Percentiles rank a stretch among this genome's conserved stretches.
Evolutionary conservation across 2,888 invertebrate species (phyloP).

Genomic region (Ceriagrion tenellum): DNA sequence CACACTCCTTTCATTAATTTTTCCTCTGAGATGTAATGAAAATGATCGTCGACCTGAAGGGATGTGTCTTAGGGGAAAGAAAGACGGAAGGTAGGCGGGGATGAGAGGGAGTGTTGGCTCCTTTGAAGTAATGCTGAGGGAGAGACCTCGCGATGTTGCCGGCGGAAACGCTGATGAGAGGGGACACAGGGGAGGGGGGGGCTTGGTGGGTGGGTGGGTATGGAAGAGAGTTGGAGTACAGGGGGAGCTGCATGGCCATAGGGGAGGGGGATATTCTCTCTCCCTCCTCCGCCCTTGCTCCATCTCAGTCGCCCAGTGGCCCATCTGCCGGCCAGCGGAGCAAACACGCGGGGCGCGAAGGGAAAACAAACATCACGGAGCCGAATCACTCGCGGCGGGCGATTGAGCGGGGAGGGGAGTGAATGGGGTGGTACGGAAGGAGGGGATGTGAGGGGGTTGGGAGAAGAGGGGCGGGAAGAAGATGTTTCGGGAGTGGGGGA

Average conservation of each 20-base stretch:
- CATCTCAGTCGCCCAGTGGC: neutral
- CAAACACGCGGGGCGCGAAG: slow-evolving; percentile 46
- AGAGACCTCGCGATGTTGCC: too few relatives aligned
- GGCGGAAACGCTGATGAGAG: too few relatives aligned
- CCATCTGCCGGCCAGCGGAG: slow-evolving; percentile 51
- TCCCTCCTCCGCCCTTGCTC: too few relatives aligned
- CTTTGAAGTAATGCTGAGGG: too few relatives aligned
- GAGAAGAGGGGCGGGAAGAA: neutral
- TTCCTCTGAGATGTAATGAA: too few relatives aligned
- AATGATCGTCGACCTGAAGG: neutral
- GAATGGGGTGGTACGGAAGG: neutral
- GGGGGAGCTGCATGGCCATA: too few relatives aligned
- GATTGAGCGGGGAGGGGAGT: neutral
- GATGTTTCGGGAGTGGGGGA: neutral
- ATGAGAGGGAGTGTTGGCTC: too few relatives aligned
- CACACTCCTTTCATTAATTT: too few relatives aligned
- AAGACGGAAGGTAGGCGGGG: neutral
- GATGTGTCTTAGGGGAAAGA: neutral
- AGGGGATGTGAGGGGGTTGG: neutral
- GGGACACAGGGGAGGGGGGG: neutral
- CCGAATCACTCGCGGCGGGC: slow-evolving; percentile 34
- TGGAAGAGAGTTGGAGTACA: neutral
- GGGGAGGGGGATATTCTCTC: too few relatives aligned
- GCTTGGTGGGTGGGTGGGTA: neutral
- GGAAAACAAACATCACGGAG: slow-evolving; percentile 2